Conservation (phyloP, 2,888 invertebrate species). For the Cryptus armator region DNA sequence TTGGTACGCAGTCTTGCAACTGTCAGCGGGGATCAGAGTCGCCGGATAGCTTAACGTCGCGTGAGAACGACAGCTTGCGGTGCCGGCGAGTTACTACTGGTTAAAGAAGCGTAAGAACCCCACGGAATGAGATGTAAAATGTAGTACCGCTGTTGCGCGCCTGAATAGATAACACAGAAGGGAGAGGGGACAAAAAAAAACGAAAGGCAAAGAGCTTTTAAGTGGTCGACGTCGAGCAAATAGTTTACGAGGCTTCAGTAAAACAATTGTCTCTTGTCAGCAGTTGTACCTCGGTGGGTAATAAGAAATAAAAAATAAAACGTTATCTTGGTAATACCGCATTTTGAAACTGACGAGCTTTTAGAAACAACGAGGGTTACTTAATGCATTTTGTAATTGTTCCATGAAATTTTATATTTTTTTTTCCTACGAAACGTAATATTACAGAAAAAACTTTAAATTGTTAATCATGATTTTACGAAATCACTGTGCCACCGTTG, state of each 20-base stretch:
- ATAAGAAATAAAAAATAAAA: not conserved
- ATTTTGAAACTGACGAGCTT: too few species aligned
- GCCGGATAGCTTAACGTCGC: slow-evolving; percentile 55
- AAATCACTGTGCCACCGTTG: too few species aligned
- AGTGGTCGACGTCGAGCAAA: slow-evolving; percentile 6
- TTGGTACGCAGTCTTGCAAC: slow-evolving; percentile 43
- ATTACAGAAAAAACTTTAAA: too few species aligned
- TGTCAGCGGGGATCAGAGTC: slow-evolving; percentile 58
- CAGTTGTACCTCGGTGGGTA: not conserved
- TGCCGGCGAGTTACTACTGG: slow-evolving; percentile 36
- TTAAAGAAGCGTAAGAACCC: slow-evolving; percentile 32
- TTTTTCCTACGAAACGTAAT: too few species aligned
- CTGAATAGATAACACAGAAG: not conserved
- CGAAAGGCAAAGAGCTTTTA: not conserved
- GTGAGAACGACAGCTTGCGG: slow-evolving; percentile 50
- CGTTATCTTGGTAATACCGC: too few species aligned
- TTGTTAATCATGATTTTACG: too few species aligned
- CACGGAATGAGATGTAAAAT: slow-evolving; percentile 21
- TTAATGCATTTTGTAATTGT: too few species aligned
- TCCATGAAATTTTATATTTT: too few species aligned
- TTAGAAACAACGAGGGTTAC: too few species aligned
- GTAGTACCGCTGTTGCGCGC: not conserved
- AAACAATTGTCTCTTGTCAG: not conserved
- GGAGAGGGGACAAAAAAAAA: not conserved
- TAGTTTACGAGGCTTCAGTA: not conserved